Evolutionary conservation across 2,797 vertebrate genomes (phyloP), one percentile per base, ranked within the genome.

Genomic region (Champsocephalus esox): DNA sequence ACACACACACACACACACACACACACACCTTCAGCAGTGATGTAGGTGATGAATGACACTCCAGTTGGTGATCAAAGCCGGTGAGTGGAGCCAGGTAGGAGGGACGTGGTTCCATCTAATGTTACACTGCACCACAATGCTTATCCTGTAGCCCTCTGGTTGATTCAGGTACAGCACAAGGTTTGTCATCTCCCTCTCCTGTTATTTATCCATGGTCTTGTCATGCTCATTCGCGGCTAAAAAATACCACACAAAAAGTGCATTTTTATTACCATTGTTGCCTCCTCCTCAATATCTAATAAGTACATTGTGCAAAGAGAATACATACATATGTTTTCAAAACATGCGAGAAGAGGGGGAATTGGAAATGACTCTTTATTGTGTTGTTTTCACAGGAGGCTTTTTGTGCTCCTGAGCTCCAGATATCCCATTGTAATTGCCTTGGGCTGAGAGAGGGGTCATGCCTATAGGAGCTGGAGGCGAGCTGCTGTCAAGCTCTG

Each of bases 61-160:
- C 89, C 81, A 76, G 85, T 83, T 74, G 80, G 90, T 91, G 92
- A 95, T 94, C 92, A 94, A 93, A 93, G 93, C 87, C 66, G 87
- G 84, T 89, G 87, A 92, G 85, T 79, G 86, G 84, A 89, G 84
- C 71, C 1, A 24, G 79, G 82, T 69, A 84, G 83, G 71, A 87
- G 76, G 79, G 75, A 82, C 78, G 41, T 66, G 79, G 63, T 70
- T 88, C 82, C 81, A 69, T 82, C 83, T 77, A 54, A 78, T 56
- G 82, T 84, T 85, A 73, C 83, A 73, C 79, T 65, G 79, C 72
- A 56, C 69, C 82, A 88, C 80, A 84, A 74, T 58, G 61, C 83
- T 34, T 75, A 73, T 72, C 67, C 79, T 79, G 78, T 78, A 74
- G 64, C 83, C 79, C 79, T 54, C 52, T 63, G 82, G 87, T 82